Conservation (phyloP, 2,113 vertebrate genomes). For the Excalfactoria chinensis region DNA sequence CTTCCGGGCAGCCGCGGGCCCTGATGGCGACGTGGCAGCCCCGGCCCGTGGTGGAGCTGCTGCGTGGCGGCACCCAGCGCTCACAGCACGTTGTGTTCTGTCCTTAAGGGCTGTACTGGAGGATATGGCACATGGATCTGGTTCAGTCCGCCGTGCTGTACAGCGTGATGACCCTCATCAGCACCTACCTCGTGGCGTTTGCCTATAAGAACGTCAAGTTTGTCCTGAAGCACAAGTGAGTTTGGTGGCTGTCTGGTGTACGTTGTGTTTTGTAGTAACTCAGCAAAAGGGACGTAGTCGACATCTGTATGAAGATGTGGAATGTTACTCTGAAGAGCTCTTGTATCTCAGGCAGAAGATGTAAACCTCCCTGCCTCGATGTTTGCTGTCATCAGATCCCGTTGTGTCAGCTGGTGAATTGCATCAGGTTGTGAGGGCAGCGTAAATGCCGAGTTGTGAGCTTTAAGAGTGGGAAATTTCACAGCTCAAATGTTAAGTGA, state of each 20-base stretch:
- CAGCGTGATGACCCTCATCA: conserved; percentile 96
- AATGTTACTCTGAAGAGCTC: fast-evolving
- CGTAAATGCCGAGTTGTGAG: neutral
- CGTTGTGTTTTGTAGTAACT: neutral
- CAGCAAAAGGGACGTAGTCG: neutral
- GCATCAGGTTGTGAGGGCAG: too few relatives aligned
- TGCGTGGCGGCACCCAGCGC: neutral
- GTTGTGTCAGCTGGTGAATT: neutral
- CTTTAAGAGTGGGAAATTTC: neutral
- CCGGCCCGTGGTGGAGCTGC: neutral
- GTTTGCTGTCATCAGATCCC: neutral
- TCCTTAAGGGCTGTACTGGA: conserved; percentile 93
- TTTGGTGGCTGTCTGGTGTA: neutral
- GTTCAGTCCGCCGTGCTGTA: conserved; percentile 97
- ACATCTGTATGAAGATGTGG: fast-evolving
- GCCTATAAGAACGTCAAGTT: conserved; percentile 99
- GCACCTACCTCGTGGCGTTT: conserved; percentile 96
- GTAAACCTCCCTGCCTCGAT: too few relatives aligned
- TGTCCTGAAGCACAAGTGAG: conserved; percentile 99
- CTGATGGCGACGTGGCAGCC: neutral
- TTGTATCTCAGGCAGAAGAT: neutral
- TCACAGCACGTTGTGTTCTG: neutral
- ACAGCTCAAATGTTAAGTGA: too few relatives aligned
- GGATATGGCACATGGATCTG: conserved; percentile 99
- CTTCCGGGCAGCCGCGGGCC: neutral